Percentiles rank a stretch among this genome's conserved stretches.
These are phyloP conservation scores for Chaetops frenatus DNA, from an alignment of 2,113 vertebrate genomes.

Conservation along the genomic window DNA sequence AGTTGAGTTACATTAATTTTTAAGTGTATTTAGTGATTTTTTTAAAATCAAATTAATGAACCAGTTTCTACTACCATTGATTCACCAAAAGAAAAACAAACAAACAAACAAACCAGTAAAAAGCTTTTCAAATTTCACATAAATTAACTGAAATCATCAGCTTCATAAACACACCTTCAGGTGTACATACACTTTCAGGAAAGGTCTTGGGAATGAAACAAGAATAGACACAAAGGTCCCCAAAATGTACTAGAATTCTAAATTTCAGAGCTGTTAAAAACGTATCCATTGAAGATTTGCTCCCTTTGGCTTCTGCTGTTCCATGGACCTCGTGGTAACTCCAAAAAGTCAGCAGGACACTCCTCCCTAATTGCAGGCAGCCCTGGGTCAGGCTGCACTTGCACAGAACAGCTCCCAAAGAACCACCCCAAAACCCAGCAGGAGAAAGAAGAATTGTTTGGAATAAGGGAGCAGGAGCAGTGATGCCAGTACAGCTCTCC, in stretches of 20 bases:
- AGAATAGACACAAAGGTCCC: background rate
- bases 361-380: background rate
- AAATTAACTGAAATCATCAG: background rate
- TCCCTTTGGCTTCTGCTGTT: background rate
- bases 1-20: background rate
- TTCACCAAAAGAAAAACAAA: background rate
- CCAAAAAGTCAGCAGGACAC: background rate
- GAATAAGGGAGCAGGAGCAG: rapidly evolving
- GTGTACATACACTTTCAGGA: background rate
- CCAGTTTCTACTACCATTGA: background rate
- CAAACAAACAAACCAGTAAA: background rate
- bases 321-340: background rate
- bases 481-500: background rate
- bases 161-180: background rate
- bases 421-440: background rate
- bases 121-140: background rate
- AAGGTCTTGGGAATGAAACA: background rate
- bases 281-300: background rate
- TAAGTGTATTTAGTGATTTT: background rate
- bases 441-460: background rate
- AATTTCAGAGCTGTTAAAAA: background rate
- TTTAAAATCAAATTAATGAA: background rate
- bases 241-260: background rate
- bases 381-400: background rate
- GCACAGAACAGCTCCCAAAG: background rate